Evolutionary conservation across 2,888 invertebrate genomes (phyloP).

Genomic region (Schizotus pectinicornis): DNA sequence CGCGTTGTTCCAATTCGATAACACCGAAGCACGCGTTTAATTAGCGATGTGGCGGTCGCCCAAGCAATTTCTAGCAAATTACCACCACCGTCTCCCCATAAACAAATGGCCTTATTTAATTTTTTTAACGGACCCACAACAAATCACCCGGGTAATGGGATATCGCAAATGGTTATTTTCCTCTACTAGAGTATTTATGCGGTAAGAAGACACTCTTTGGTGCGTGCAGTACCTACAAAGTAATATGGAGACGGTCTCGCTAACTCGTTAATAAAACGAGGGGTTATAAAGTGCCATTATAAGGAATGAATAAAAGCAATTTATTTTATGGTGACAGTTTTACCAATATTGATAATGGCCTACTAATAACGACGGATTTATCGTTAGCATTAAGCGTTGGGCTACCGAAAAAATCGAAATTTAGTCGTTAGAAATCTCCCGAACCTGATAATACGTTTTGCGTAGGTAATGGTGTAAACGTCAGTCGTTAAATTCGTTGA

Average conservation of each 20-base stretch:
- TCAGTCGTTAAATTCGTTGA: slow-evolving; percentile 2
- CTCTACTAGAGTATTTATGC: slow-evolving; percentile 1
- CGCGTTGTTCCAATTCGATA: slow-evolving; percentile 15
- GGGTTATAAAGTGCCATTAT: slow-evolving; percentile 10
- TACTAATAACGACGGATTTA: slow-evolving; percentile 16
- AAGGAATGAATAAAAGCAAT: slow-evolving; percentile 12
- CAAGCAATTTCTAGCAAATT: neutral
- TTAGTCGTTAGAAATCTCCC: neutral
- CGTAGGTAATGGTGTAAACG: slow-evolving; percentile 5
- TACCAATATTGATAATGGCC: slow-evolving; percentile 20
- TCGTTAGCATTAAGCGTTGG: slow-evolving; percentile 1
- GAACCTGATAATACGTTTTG: slow-evolving; percentile 2
- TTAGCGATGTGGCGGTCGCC: neutral
- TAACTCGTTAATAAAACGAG: neutral
- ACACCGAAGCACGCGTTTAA: neutral
- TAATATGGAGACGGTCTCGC: neutral
- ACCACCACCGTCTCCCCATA: neutral
- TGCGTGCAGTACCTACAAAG: neutral
- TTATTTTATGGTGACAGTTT: slow-evolving; percentile 18
- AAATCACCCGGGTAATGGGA: slow-evolving; percentile 6
- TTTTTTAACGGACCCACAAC: neutral
- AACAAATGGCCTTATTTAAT: too few species aligned
- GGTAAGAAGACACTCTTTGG: neutral
- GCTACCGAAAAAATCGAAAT: slow-evolving; percentile 2
- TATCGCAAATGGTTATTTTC: slow-evolving; percentile 6